These are phyloP conservation scores for Pycnomerus fuliginosus DNA, from an alignment of 2,888 invertebrate genomes.

Conservation along the genomic window DNA sequence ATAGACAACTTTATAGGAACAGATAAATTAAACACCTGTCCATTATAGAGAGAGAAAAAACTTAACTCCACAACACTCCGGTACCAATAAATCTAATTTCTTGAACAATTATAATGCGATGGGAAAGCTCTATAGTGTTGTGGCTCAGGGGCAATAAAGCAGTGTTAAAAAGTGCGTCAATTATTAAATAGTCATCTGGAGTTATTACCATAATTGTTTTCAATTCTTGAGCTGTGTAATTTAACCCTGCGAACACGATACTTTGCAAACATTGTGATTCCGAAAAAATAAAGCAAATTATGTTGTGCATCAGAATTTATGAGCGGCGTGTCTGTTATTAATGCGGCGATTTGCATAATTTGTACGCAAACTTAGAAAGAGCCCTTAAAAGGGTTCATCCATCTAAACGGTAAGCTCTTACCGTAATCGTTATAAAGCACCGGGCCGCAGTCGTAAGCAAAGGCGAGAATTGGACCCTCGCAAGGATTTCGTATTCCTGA, in stretches of 20 bases:
- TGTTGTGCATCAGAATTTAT: constrained; percentile 21
- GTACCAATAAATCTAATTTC: constrained; percentile 18
- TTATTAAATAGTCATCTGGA: constrained; percentile 20
- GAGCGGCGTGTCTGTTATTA: constrained; percentile 18
- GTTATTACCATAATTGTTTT: constrained; percentile 26
- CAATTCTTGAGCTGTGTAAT: constrained; percentile 23
- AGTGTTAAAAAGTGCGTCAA: constrained; percentile 16
- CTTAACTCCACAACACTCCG: constrained; percentile 13
- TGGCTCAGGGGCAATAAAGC: no score
- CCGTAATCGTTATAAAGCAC: no score
- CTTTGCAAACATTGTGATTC: constrained; percentile 24
- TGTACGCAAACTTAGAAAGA: no score
- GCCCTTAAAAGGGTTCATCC: no score
- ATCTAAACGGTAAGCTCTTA: no score
- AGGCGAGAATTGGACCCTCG: no score
- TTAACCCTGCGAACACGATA: constrained; percentile 24
- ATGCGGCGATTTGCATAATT: constrained; percentile 21
- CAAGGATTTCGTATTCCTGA: no score
- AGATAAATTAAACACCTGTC: constrained; percentile 25
- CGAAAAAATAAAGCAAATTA: constrained; percentile 19
- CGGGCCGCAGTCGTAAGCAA: no score
- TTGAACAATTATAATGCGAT: constrained; percentile 17
- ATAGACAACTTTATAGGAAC: constrained; percentile 23
- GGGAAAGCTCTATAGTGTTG: constrained; percentile 12
- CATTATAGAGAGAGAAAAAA: constrained; percentile 13